Base-by-base conservation (phyloP, 2,113 vertebrate species). In the Nannospalax galili region DNA sequence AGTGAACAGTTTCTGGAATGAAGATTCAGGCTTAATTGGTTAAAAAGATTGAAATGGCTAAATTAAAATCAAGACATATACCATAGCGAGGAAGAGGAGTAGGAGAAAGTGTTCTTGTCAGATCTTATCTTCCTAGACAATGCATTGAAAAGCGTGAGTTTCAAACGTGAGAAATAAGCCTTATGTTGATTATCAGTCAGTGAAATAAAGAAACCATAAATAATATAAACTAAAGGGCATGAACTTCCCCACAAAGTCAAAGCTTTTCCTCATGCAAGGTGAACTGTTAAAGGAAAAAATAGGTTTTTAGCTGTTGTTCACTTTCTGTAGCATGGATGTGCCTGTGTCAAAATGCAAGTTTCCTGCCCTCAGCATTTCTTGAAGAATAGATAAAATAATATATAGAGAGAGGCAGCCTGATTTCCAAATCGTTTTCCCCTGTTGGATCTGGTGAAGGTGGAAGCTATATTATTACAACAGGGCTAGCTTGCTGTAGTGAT, bases 51-150 rank as follows among this genome's bases (percentile, higher is more conserved):
- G 95, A 95, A 98, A 97, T 97, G 19, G 96, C 95, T 96, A 98
- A 97, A 97, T 98, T 98, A 98, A 97, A 98, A 98, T 97, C 95
- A 97, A 98, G 95, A 97, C 97, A 97, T 97, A 97, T 26, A 52
- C 45, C 93, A 64, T 92, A 95, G 65, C 94, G 92, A 90, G 56
- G 92, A 92, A 91, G 22, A 62, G 52, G 35, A 87, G 30, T 77
- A 42, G 19, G 48, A 42, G 40, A 74, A 74, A 60, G 19, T 95
- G 84, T 93, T 91, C 95, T 96, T 94, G 9, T 20, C 84, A 95
- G 90, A 92, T 85, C 65, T 92, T 97, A 96, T 94, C 97, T 96
- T 94, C 88, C 93, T 85, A 82, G 42, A 84, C 87, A 94, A 91
- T 90, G 75, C 48, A 84, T 56, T 92, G 79, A 75, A 92, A 52